These are phyloP conservation scores for Acromyrmex echinatior DNA, from an alignment of 1,140 invertebrate genomes.

Conservation along the genomic window DNA sequence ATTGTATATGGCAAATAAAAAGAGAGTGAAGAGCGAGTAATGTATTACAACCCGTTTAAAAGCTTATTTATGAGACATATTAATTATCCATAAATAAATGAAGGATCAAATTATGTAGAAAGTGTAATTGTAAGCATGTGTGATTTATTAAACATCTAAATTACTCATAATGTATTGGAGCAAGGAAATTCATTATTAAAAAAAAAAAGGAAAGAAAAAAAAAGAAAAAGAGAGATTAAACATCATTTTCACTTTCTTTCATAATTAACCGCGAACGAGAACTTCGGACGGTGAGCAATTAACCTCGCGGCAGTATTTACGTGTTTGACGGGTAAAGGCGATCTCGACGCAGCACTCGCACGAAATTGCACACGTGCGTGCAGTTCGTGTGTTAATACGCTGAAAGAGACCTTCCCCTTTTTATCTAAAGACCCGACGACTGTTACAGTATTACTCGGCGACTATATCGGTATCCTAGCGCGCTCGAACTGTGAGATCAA, in stretches of 20 bases:
- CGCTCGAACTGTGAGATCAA: constrained; percentile 86
- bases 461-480: constrained; percentile 85
- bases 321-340: not conserved
- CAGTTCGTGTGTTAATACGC: constrained; percentile 14
- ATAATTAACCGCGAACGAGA: not conserved
- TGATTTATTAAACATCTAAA: not conserved
- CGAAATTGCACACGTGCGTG: constrained; percentile 14
- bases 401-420: constrained; percentile 28
- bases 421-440: constrained; percentile 50
- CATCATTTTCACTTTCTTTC: not conserved
- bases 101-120: not conserved
- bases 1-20: not conserved
- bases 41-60: not conserved
- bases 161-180: not conserved
- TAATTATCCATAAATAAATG: not conserved
- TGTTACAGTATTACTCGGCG: constrained; percentile 59
- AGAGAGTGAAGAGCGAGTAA: not conserved
- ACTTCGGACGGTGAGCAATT: constrained; percentile 11
- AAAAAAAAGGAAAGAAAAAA: not conserved
- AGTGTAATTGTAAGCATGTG: not conserved
- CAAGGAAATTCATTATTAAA: not conserved
- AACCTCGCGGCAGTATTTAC: not conserved
- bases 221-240: not conserved
- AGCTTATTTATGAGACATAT: not conserved
- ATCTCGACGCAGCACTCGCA: not conserved